Evolutionary conservation across 2,797 vertebrate species (phyloP).

Genomic region (Megalops cyprinoides): DNA sequence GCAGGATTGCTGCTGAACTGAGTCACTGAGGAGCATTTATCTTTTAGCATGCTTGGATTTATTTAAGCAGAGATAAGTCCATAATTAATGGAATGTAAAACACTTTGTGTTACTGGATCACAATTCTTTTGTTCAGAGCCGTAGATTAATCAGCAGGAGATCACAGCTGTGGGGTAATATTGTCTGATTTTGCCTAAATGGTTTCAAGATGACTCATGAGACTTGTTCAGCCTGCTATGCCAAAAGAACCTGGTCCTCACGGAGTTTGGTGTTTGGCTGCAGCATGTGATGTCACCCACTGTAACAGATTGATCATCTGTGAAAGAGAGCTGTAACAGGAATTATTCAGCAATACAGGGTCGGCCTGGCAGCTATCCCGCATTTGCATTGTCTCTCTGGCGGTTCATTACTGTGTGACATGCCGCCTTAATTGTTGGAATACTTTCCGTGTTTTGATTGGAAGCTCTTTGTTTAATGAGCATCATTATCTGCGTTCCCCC

Average conservation of each 20-base stretch:
- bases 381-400: neutral
- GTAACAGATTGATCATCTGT: neutral
- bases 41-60: neutral
- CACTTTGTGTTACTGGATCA: neutral
- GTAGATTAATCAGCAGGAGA: neutral
- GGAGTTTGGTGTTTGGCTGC: too few species aligned
- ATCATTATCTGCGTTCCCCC: neutral
- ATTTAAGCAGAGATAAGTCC: neutral
- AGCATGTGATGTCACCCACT: neutral
- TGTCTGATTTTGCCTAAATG: neutral
- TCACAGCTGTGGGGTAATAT: neutral
- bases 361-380: neutral
- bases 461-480: slow-evolving; percentile 36
- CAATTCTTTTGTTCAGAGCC: neutral
- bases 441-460: slow-evolving; percentile 4
- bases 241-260: too few species aligned
- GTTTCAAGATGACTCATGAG: neutral
- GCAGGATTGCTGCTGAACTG: too few species aligned
- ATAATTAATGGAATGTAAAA: neutral
- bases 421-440: neutral
- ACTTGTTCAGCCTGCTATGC: neutral
- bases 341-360: neutral
- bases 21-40: neutral
- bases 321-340: neutral
- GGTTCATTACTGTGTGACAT: neutral